phyloP scores from a whole-genome alignment of 53 echinoderm and acorn worm species.

The Temnopleurus reevesii region DNA sequence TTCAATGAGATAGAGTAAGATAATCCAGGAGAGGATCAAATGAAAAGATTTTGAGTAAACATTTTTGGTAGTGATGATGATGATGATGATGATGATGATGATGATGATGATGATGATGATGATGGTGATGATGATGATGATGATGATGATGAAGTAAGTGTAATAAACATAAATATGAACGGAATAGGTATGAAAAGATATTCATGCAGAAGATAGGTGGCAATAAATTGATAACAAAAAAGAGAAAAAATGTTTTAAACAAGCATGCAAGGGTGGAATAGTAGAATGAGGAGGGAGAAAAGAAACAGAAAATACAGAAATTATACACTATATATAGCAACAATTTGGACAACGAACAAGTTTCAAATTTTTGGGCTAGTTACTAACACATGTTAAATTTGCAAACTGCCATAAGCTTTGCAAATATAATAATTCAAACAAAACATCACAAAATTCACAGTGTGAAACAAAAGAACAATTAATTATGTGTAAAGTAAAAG shows the following conservation, averaged over 20 bases:
- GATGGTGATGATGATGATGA: no score
- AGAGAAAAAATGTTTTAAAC: neutral
- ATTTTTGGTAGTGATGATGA: no score
- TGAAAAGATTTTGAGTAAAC: no score
- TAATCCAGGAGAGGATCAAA: no score
- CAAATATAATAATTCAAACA: neutral
- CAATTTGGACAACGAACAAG: no score
- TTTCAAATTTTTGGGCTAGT: no score
- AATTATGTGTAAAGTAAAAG: neutral
- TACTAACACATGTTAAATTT: no score
- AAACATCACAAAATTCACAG: neutral
- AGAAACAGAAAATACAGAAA: slow-evolving; percentile 9
- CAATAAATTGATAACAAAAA: neutral
- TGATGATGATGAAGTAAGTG: no score
- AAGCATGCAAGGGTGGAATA: neutral
- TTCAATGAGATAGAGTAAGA: no score
- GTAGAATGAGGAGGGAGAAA: neutral
- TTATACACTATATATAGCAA: no score
- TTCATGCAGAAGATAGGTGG: neutral
- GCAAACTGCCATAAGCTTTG: neutral
- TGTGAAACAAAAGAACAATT: neutral
- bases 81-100: no score
- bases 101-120: no score
- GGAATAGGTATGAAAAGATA: neutral
- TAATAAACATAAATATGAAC: neutral